A percentile compares a stretch with the other conserved stretches of the same genome.
Conservation (phyloP, 2,113 vertebrate genomes). For the Nyctibius bracteatus region DNA sequence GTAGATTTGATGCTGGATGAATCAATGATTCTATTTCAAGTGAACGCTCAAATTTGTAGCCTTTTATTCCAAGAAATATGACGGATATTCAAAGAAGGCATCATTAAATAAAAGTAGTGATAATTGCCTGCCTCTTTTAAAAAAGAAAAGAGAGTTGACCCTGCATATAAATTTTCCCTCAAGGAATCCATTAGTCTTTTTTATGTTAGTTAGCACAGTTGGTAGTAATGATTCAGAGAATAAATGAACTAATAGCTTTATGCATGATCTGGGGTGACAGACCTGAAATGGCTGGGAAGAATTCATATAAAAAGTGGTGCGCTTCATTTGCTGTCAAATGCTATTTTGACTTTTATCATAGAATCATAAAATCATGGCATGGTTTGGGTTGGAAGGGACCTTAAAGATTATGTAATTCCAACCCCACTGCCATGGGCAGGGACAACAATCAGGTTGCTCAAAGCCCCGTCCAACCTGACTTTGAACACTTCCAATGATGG, state of each 20-base stretch:
- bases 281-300: background rate
- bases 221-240: slow-evolving; percentile 6
- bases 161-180: slow-evolving; percentile 23
- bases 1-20: background rate
- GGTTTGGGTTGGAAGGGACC: background rate
- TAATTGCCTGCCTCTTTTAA: slow-evolving; percentile 25
- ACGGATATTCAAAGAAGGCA: slow-evolving; percentile 29
- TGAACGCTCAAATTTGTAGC: slow-evolving; percentile 7
- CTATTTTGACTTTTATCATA: background rate
- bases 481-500: background rate
- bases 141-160: slow-evolving; percentile 8
- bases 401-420: background rate
- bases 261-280: background rate
- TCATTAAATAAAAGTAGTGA: slow-evolving; percentile 26
- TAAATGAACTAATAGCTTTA: slow-evolving; percentile 1
- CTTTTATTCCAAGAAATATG: slow-evolving; percentile 23
- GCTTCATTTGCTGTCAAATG: background rate
- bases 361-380: background rate
- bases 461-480: background rate
- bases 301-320: background rate
- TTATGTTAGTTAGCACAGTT: slow-evolving; percentile 19
- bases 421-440: background rate
- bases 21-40: slow-evolving; percentile 47
- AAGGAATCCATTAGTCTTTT: slow-evolving; percentile 61
- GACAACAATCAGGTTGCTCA: background rate